Evolutionary conservation across 2,797 vertebrate species (phyloP), one percentile per base, ranked within the genome.

Genomic region (Craterocephalus amniculus): DNA sequence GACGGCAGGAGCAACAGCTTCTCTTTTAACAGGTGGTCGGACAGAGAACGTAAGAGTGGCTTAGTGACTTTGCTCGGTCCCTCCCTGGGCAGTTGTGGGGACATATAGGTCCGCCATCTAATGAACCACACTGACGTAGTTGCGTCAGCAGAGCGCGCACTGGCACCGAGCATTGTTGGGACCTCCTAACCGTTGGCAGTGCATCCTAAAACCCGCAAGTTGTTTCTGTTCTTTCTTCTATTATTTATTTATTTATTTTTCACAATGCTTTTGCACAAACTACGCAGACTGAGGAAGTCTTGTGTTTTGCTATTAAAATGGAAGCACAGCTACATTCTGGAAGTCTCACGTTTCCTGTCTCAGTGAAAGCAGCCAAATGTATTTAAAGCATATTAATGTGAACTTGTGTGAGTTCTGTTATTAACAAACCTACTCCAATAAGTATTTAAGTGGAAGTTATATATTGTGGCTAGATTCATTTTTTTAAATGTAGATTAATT

Each of bases 111-210:
- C 91, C 88, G 90, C 92, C 93, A 92, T 92, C 86, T 70, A 29
- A 78, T 83, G 78, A 88, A 72, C 75, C 81, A 78, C 78, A 72
- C 76, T 77, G 78, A 84, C 91, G 93, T 89, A 78, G 67, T 83
- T 93, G 91, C 93, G 94, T 94, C 93, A 93, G 83, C 76, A 79
- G 80, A 69, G 85, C 79, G 90, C 85, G 84, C 83, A 72, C 52
- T 45, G 74, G 72, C 72, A 73, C 67, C 84, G 64, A 75, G 65
- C 67, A 73, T 26, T 65, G 80, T 3, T 83, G 86, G 87, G 87
- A 91, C 87, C 85, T 87, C 80, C 80, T 68, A 38, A 78, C 18
- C 59, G 60, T 45, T 58, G 60, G 61, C 60, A 32, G 63, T 16
- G 58, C 24, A 36, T 16, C 22, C 1, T 32, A 22, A 58, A 9